Conservation (phyloP, 1,140 invertebrate species). For the Dendroctonus ponderosae region DNA sequence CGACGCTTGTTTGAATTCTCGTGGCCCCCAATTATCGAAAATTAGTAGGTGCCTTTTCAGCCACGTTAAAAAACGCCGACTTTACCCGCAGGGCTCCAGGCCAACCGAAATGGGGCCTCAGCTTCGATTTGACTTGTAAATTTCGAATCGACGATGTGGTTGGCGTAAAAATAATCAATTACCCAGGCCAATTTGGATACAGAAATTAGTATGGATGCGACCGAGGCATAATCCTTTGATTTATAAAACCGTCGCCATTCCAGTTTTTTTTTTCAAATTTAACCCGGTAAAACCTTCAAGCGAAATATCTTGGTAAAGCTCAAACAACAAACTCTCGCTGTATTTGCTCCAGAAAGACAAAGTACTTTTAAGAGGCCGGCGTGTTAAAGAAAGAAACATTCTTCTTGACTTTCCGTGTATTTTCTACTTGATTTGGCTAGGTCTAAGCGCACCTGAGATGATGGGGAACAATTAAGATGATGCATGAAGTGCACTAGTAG, state of each 20-base stretch:
- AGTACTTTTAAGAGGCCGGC: too few relatives aligned
- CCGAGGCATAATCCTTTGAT: too few relatives aligned
- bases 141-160: conserved; percentile 10
- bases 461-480: conserved; percentile 4
- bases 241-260: too few relatives aligned
- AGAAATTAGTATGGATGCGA: background rate
- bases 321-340: too few relatives aligned
- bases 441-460: conserved; percentile 9
- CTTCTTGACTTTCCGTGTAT: too few relatives aligned
- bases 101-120: background rate
- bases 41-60: conserved; percentile 27
- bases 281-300: too few relatives aligned
- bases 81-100: background rate
- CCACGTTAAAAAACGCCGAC: conserved; percentile 25
- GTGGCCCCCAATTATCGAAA: conserved; percentile 29
- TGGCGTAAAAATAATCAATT: conserved; percentile 15
- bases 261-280: too few relatives aligned
- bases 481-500: background rate
- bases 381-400: too few relatives aligned
- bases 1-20: conserved; percentile 24
- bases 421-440: background rate
- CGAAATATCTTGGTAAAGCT: too few relatives aligned
- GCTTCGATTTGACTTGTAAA: conserved; percentile 20
- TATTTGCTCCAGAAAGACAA: too few relatives aligned
- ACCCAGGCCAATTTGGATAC: conserved; percentile 1